Evolutionary conservation across 2,113 vertebrate species (phyloP), one percentile per base, ranked within the genome.

Genomic region (Elephas maximus): DNA sequence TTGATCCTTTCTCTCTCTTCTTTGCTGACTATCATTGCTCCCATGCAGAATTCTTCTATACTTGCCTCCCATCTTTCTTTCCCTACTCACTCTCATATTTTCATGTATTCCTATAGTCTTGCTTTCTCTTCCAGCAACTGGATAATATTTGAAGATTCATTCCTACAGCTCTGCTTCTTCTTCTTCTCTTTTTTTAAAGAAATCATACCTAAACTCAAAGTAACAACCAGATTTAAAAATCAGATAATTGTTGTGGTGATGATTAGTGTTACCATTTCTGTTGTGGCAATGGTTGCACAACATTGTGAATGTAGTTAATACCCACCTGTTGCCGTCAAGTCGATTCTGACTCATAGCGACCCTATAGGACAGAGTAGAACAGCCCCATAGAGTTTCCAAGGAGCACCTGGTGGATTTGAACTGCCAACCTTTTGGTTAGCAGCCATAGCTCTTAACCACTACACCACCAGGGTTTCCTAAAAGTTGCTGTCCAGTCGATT

Each of bases 121-220:
- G 57, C 73, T 86, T 95, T 87, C 23, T 76, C 6, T 73, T 9
- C 44, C 60, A 62, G 26, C 30, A 88, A 1, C 18, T 67, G 45
- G 20, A 63, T 4, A 92, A 57, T 92, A 93, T 77, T 80, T 93
- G 24, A 86, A 90, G 53, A 0, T 60, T 90, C 33, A 79, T 48
- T 84, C 57, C 74, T 79, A 41, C 30, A 71, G 28, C 62, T 91
- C 60, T 91, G 11, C 37, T 69, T 83, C 73, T 63, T 67, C 63
- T 11, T 67, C 5, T 24, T 65, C 6, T 65, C 24, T 6, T 41
- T 85, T 92, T 92, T 23, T 8, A 78, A 65, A 85, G 33, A 85
- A 89, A 62, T 41, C 44, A 95, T 44, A 91, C 63, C n/a, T 96
- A 63, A 91, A 88, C 44, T 73, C 84, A 76, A 92, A 69, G 57